phyloP scores from a whole-genome alignment of 2,113 vertebrate species.

The Cynoglossus semilaevis region DNA sequence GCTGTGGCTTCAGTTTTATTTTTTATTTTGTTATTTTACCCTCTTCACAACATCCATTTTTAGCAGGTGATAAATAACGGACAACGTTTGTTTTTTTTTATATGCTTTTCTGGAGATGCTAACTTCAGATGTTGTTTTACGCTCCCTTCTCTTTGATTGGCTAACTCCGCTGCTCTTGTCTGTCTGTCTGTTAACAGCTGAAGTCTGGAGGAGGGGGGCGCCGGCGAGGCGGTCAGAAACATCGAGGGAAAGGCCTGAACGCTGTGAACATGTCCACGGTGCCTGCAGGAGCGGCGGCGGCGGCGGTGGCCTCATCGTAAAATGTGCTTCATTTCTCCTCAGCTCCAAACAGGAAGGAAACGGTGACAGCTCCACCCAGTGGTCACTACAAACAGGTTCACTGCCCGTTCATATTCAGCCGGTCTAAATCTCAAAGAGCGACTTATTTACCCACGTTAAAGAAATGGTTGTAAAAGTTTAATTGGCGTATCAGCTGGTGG shows the following conservation, averaged over 20 bases:
- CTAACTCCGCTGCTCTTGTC: constrained; percentile 10
- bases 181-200: constrained; percentile 68
- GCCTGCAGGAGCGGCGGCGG: constrained; percentile 70
- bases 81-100: too few relatives aligned
- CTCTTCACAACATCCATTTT: too few relatives aligned
- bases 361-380: constrained; percentile 13
- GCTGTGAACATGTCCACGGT: constrained; percentile 44
- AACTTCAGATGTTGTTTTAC: too few relatives aligned
- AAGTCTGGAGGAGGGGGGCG: constrained; percentile 85
- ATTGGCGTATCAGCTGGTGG: too few relatives aligned
- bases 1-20: too few relatives aligned
- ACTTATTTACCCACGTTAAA: not conserved
- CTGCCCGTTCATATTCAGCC: not conserved
- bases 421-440: not conserved
- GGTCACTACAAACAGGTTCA: constrained; percentile 2
- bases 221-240: constrained; percentile 89
- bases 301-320: constrained; percentile 77
- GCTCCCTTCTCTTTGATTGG: too few relatives aligned
- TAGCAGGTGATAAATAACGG: too few relatives aligned
- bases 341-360: not conserved
- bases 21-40: too few relatives aligned
- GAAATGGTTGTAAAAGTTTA: too few relatives aligned
- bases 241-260: constrained; percentile 88
- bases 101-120: too few relatives aligned
- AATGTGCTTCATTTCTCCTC: constrained; percentile 35